These are phyloP conservation scores for Chirona hameri DNA, from an alignment of 2,888 invertebrate genomes.

Conservation along the genomic window DNA sequence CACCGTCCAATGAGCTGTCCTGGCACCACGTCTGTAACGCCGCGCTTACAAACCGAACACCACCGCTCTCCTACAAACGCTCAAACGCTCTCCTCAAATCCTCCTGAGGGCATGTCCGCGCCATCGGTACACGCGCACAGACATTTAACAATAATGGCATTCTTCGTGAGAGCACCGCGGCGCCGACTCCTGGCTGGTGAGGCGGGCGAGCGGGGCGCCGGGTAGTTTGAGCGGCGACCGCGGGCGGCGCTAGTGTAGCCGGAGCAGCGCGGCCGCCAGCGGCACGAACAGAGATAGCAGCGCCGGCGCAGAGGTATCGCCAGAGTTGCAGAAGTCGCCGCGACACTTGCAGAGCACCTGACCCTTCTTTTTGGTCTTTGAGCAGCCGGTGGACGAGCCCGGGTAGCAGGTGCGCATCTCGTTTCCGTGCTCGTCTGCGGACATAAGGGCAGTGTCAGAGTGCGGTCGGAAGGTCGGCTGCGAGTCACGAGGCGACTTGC, in stretches of 20 bases:
- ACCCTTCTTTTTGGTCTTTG: not conserved
- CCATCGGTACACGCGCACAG: not conserved
- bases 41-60: no score
- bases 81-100: no score
- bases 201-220: not conserved
- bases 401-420: not conserved
- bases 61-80: no score
- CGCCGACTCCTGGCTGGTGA: not conserved
- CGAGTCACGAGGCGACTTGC: no score
- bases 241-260: slow-evolving; percentile 8
- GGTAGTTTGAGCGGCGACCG: not conserved
- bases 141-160: not conserved
- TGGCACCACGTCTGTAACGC: no score
- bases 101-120: no score
- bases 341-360: not conserved
- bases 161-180: not conserved
- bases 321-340: slow-evolving; percentile 4
- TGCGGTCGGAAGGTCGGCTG: no score
- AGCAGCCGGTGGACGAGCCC: not conserved
- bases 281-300: not conserved
- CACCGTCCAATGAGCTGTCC: no score
- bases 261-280: not conserved
- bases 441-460: no score
- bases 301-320: not conserved
- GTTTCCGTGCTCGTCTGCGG: not conserved